Conservation (phyloP, 2,888 invertebrate genomes). For the Elysia crispata region DNA sequence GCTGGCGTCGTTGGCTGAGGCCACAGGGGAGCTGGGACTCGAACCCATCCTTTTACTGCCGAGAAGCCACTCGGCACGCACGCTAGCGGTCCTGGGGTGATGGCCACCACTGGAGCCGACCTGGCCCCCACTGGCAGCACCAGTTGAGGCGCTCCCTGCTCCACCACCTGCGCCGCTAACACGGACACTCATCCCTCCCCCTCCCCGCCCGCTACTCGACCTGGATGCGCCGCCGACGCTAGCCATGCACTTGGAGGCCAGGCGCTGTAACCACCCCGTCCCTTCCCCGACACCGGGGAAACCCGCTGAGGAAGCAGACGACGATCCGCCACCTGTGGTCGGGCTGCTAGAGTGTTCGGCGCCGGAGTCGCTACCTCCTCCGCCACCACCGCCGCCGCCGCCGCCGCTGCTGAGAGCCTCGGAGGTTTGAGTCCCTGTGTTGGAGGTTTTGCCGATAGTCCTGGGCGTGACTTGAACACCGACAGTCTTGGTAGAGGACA, state of each 20-base stretch:
- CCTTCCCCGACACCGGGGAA: neutral
- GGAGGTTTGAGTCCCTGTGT: constrained; percentile 46
- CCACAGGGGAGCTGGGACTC: constrained; percentile 69
- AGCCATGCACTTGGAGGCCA: constrained; percentile 51
- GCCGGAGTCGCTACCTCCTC: constrained; percentile 27
- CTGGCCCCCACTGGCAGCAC: constrained; percentile 43
- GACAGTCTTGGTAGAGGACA: constrained; percentile 44
- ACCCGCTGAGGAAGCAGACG: too few species aligned
- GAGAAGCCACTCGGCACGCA: constrained; percentile 58
- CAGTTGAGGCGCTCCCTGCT: constrained; percentile 35
- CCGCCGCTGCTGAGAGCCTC: constrained; percentile 6
- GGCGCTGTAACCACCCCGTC: constrained; percentile 38
- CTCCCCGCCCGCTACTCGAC: constrained; percentile 24
- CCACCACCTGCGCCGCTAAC: constrained; percentile 38
- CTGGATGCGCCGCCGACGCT: constrained; percentile 48
- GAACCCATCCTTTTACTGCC: constrained; percentile 65
- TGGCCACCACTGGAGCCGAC: constrained; percentile 51
- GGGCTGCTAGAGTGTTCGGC: constrained; percentile 40
- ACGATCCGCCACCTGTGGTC: neutral
- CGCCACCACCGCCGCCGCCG: neutral
- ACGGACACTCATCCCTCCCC: neutral
- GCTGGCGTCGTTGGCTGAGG: constrained; percentile 60
- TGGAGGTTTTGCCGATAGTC: constrained; percentile 47
- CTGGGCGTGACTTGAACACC: constrained; percentile 48
- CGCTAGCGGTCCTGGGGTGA: constrained; percentile 53